Conservation (phyloP, 2,113 vertebrate species). For the Uropsilus gracilis region DNA sequence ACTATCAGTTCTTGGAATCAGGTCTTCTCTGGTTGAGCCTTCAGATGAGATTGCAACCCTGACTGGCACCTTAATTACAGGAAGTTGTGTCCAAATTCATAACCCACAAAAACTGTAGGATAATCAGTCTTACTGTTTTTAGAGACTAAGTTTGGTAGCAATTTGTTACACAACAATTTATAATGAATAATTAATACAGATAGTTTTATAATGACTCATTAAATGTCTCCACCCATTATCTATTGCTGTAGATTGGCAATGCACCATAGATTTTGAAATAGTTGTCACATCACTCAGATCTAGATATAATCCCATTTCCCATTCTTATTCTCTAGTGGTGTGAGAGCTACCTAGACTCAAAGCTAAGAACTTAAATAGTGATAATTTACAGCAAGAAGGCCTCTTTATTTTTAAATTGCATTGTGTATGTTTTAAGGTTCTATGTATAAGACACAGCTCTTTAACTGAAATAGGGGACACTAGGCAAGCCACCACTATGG, state of each 20-base stretch:
- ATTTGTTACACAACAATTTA: neutral
- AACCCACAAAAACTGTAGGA: neutral
- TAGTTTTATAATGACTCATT: neutral
- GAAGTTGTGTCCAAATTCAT: neutral
- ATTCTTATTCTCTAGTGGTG: neutral
- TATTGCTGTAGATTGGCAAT: neutral
- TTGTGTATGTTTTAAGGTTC: conserved; percentile 20
- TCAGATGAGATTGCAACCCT: neutral
- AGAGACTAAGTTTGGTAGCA: neutral
- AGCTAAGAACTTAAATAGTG: neutral
- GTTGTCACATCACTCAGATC: neutral
- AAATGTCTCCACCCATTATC: neutral
- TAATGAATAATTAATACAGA: neutral
- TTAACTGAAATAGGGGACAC: neutral
- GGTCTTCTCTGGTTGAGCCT: no score
- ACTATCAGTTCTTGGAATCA: no score
- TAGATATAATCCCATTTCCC: neutral
- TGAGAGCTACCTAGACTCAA: neutral
- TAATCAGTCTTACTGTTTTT: neutral
- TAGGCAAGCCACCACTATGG: no score
- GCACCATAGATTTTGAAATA: neutral
- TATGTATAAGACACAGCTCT: neutral
- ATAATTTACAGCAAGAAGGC: neutral
- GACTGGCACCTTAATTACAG: neutral
- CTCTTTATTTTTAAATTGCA: neutral